phyloP scores from a whole-genome alignment of 2,888 invertebrate genomes.

The Drosophila cognata region DNA sequence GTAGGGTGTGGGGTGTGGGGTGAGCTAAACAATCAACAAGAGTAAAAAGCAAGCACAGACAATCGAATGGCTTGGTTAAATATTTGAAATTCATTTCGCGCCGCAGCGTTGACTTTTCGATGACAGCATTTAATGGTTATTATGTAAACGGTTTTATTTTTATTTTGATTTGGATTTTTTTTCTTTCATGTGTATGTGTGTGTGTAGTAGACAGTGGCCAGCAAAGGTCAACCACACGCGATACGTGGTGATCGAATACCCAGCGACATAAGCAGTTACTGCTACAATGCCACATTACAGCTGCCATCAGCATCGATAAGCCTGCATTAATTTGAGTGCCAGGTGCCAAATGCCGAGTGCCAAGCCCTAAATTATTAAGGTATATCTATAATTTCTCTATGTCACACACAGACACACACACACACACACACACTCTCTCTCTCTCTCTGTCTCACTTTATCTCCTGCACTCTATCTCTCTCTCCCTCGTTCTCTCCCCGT shows the following conservation, averaged over 20 bases:
- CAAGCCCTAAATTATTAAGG: conserved; percentile 55
- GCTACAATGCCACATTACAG: not conserved
- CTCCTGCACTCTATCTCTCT: not conserved
- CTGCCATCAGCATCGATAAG: conserved; percentile 17
- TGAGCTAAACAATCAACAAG: conserved; percentile 11
- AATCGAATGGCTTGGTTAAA: conserved; percentile 64
- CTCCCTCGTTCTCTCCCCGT: not conserved
- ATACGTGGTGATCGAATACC: conserved; percentile 15
- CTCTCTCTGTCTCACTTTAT: not conserved
- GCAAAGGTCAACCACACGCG: conserved; percentile 34
- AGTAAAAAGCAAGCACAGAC: conserved; percentile 41
- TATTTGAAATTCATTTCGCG: conserved; percentile 76
- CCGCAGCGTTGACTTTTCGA: conserved; percentile 66
- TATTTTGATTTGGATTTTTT: conserved; percentile 1
- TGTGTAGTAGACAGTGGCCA: conserved; percentile 9
- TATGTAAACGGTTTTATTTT: conserved; percentile 61
- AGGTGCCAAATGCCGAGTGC: conserved; percentile 47
- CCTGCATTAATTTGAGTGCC: conserved; percentile 63
- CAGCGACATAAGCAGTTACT: conserved; percentile 1
- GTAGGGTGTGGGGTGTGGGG: too few species aligned
- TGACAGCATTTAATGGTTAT: conserved; percentile 77
- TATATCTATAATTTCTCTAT: not conserved
- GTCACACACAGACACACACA: not conserved
- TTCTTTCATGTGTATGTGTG: not conserved
- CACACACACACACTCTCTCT: not conserved